A percentile compares a stretch with the other conserved stretches of the same genome.
Evolutionary conservation across 2,888 invertebrate species (phyloP).

Genomic region (Macrosoma leucophasiata): DNA sequence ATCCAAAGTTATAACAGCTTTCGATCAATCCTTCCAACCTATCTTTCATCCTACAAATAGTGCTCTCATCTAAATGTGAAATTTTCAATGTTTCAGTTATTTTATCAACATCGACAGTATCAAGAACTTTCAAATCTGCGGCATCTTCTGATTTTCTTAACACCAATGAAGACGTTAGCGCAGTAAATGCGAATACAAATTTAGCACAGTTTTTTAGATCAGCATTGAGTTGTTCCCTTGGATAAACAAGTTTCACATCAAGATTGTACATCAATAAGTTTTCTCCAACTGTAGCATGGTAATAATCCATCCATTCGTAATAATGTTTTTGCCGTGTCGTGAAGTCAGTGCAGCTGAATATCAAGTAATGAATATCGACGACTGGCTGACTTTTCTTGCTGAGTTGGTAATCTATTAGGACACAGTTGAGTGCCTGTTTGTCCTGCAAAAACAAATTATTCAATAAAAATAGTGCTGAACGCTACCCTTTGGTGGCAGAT

Average conservation of each 20-base stretch:
- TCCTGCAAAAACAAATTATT: constrained; percentile 25
- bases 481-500: too few species aligned
- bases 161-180: constrained; percentile 25
- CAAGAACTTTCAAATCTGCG: constrained; percentile 19
- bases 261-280: constrained; percentile 27
- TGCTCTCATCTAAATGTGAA: too few species aligned
- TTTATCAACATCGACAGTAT: constrained; percentile 4
- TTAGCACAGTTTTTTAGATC: constrained; percentile 33
- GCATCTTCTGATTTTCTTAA: constrained; percentile 30
- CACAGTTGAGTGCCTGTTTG: constrained; percentile 22
- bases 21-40: constrained; percentile 25
- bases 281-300: constrained; percentile 29
- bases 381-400: constrained; percentile 28
- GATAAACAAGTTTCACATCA: constrained; percentile 29
- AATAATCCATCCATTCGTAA: constrained; percentile 32
- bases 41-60: too few species aligned
- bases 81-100: constrained; percentile 6
- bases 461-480: not conserved
- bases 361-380: constrained; percentile 30
- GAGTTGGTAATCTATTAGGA: constrained; percentile 38
- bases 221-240: constrained; percentile 31
- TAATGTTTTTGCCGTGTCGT: constrained; percentile 27
- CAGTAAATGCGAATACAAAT: constrained; percentile 20
- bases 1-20: constrained; percentile 25
- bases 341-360: constrained; percentile 37